A percentile compares a stretch with the other conserved stretches of the same genome.
Conservation (phyloP, 2,797 vertebrate genomes). For the Rhodeus uyekii region DNA sequence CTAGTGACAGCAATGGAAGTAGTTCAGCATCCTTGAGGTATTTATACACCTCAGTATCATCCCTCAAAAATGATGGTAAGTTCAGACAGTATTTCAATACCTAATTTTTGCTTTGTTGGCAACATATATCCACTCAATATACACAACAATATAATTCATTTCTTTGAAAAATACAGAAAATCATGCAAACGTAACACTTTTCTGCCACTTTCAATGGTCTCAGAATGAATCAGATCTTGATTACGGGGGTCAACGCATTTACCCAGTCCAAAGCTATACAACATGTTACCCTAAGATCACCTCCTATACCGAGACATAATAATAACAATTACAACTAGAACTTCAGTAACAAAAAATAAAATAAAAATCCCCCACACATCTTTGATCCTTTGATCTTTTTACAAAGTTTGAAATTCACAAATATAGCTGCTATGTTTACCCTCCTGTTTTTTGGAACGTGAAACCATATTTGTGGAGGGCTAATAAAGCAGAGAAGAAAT, state of each 20-base stretch:
- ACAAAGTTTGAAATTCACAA: conserved; percentile 82
- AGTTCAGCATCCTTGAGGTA: conserved; percentile 61
- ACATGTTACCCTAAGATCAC: background rate
- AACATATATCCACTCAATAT: conserved; percentile 75
- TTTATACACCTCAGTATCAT: conserved; percentile 64
- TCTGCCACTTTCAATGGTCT: conserved; percentile 73
- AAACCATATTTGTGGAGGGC: conserved; percentile 63
- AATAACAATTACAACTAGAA: conserved; percentile 73
- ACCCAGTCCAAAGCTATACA: conserved; percentile 53
- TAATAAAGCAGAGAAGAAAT: conserved; percentile 1
- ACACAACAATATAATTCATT: conserved; percentile 80
- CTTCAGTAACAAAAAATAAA: conserved; percentile 73
- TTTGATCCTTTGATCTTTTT: conserved; percentile 68
- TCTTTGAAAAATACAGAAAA: conserved; percentile 80
- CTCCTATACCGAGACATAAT: conserved; percentile 49
- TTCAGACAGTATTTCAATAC: conserved; percentile 69
- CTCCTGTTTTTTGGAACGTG: conserved; percentile 65
- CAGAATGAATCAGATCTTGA: conserved; percentile 61
- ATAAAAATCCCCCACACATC: background rate
- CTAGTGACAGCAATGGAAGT: conserved; percentile 54
- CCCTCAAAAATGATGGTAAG: conserved; percentile 62
- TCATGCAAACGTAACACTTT: conserved; percentile 85
- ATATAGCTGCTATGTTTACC: conserved; percentile 72
- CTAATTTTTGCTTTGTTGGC: conserved; percentile 68
- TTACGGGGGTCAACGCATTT: conserved; percentile 70